Percentiles rank a stretch among this genome's conserved stretches.
Conservation (phyloP, 2,888 invertebrate genomes). For the Drosophila formosana region DNA sequence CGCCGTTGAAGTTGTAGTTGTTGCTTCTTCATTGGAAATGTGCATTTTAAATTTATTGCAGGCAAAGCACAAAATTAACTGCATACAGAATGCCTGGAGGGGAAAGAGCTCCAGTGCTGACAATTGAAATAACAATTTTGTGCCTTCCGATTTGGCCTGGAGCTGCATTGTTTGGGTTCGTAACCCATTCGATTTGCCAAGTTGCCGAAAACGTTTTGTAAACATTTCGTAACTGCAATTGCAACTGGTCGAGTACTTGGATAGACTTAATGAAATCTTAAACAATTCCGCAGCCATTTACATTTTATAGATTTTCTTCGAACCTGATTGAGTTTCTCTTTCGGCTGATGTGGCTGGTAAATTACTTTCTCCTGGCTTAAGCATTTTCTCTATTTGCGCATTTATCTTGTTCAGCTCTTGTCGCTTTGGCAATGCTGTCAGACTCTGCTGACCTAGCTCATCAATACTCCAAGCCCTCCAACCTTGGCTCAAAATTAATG, state of each 20-base stretch:
- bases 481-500: constrained; percentile 27
- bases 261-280: constrained; percentile 38
- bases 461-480: constrained; percentile 59
- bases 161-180: constrained; percentile 19
- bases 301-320: constrained; percentile 3
- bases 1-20: constrained; percentile 36
- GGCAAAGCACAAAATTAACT: constrained; percentile 78
- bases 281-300: constrained; percentile 27
- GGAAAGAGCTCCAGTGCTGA: constrained; percentile 36
- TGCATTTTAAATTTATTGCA: constrained; percentile 81
- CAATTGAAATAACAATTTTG: constrained; percentile 68
- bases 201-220: constrained; percentile 32
- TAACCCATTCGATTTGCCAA: constrained; percentile 25
- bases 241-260: constrained; percentile 26
- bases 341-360: background rate
- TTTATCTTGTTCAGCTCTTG: constrained; percentile 39
- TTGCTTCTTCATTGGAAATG: constrained; percentile 73
- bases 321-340: constrained; percentile 6
- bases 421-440: constrained; percentile 31
- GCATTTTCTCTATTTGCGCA: constrained; percentile 10
- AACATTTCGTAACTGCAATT: constrained; percentile 30
- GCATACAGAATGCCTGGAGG: constrained; percentile 44
- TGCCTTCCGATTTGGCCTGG: constrained; percentile 16
- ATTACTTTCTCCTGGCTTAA: constrained; percentile 1
- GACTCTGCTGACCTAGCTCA: constrained; percentile 56